phyloP scores from a whole-genome alignment of 2,888 invertebrate genomes.

The Proisotoma minuta region DNA sequence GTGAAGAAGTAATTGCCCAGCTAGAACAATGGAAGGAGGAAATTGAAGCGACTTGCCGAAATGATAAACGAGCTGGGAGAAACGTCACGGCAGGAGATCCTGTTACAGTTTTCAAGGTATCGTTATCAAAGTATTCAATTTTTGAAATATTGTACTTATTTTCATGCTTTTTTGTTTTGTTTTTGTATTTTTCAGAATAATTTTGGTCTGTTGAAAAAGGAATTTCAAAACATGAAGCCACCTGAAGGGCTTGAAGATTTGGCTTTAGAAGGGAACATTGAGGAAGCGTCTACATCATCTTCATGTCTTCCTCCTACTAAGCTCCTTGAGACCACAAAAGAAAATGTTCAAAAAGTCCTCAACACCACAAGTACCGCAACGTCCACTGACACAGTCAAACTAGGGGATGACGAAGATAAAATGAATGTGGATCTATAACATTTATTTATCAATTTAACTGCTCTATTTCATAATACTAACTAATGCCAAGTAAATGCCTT shows the following conservation, averaged over 20 bases:
- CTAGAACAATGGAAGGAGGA: conserved; percentile 87
- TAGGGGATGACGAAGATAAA: conserved; percentile 33
- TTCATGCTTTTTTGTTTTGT: not conserved
- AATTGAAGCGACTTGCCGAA: conserved; percentile 66
- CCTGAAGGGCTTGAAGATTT: conserved; percentile 71
- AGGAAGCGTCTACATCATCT: conserved; percentile 49
- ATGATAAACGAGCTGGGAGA: conserved; percentile 66
- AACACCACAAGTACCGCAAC: not conserved
- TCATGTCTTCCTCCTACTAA: no score
- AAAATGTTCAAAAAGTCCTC: not conserved
- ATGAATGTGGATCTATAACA: conserved; percentile 37
- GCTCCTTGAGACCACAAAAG: no score
- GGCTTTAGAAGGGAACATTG: conserved; percentile 58
- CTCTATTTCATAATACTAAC: no score
- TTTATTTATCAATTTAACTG: no score
- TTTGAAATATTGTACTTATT: not conserved
- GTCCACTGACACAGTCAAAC: not conserved
- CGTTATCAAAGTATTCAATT: not conserved
- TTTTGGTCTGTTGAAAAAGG: conserved; percentile 77
- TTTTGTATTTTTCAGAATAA: conserved; percentile 60
- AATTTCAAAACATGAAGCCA: conserved; percentile 73
- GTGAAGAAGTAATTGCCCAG: conserved; percentile 81
- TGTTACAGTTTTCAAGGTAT: conserved; percentile 47
- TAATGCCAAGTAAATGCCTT: no score
- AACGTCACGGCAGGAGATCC: conserved; percentile 44